A percentile compares a stretch with the other conserved stretches of the same genome.
These are phyloP conservation scores for Willowsia nigromaculata DNA, from an alignment of 2,888 invertebrate species.

Conservation along the genomic window DNA sequence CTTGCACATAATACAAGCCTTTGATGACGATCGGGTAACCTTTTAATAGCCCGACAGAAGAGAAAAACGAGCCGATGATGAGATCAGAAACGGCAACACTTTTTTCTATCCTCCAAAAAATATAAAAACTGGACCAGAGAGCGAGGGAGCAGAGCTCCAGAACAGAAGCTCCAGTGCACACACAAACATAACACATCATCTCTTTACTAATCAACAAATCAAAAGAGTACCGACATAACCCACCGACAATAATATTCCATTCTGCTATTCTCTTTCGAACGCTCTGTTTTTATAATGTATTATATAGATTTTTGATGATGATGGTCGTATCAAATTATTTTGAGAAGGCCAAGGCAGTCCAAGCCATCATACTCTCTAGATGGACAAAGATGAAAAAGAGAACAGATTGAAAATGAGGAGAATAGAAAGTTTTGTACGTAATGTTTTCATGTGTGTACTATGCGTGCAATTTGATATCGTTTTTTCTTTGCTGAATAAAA, in stretches of 20 bases:
- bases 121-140: neutral
- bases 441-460: neutral
- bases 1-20: neutral
- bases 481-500: neutral
- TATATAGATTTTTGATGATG: neutral
- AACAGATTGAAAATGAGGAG: neutral
- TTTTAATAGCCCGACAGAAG: slow-evolving; percentile 50
- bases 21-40: slow-evolving; percentile 45
- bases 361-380: too few species aligned
- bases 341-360: neutral
- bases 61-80: neutral
- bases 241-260: neutral
- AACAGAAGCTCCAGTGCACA: neutral
- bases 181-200: too few species aligned
- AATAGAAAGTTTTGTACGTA: neutral
- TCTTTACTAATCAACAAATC: neutral
- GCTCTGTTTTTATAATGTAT: too few species aligned
- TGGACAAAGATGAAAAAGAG: too few species aligned
- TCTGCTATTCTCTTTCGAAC: neutral
- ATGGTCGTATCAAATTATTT: slow-evolving; percentile 18
- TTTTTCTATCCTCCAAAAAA: neutral
- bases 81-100: slow-evolving; percentile 36
- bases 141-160: too few species aligned
- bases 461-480: neutral
- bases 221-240: slow-evolving; percentile 50